Evolutionary conservation across 2,797 vertebrate genomes (phyloP).

Genomic region (Hypotaenidia philippensis): DNA sequence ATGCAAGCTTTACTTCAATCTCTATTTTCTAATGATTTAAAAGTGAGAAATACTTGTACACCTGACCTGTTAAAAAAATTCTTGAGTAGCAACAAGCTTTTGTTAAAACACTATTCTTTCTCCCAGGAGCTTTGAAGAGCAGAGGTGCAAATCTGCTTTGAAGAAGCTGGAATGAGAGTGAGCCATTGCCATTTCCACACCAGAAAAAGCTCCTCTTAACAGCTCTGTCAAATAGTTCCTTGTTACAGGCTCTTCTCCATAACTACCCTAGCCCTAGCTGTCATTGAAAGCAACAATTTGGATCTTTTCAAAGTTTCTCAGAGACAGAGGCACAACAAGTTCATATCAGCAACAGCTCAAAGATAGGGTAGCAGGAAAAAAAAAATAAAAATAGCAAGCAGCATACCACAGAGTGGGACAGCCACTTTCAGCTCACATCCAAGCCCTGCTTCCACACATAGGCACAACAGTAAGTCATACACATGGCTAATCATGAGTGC

Average conservation of each 20-base stretch:
- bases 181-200: neutral
- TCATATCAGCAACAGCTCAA: fast-evolving
- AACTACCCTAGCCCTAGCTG: neutral
- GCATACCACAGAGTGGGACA: fast-evolving
- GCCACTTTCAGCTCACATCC: neutral
- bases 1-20: neutral
- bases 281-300: neutral
- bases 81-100: neutral
- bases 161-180: neutral
- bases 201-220: neutral
- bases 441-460: neutral
- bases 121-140: neutral
- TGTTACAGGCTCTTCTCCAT: neutral
- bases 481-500: neutral
- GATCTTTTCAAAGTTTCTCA: neutral
- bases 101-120: neutral
- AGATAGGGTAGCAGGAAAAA: neutral
- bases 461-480: fast-evolving
- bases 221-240: neutral
- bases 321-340: neutral
- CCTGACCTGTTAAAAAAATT: neutral
- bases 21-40: neutral
- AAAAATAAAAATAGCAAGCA: neutral
- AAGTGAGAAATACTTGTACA: neutral
- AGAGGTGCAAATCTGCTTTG: neutral